These are phyloP conservation scores for Aleiodes sp. DNA, from an alignment of 1,140 invertebrate genomes.

Conservation along the genomic window DNA sequence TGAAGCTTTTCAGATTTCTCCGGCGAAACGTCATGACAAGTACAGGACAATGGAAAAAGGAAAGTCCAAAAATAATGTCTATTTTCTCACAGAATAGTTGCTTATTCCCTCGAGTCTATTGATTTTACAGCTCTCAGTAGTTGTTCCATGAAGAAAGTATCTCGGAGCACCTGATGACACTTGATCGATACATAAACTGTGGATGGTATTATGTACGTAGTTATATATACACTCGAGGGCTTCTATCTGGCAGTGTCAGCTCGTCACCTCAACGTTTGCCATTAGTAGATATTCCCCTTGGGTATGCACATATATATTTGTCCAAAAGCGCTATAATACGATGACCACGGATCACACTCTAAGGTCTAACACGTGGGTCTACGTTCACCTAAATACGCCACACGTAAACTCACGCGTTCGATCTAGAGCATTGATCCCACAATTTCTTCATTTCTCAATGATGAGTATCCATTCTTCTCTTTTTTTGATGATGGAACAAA, in stretches of 20 bases:
- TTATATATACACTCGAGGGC: neutral
- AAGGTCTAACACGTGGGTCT: slow-evolving; percentile 66
- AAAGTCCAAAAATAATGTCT: too few relatives aligned
- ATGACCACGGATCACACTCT: slow-evolving; percentile 52
- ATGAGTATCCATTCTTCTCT: too few relatives aligned
- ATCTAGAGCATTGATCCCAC: slow-evolving; percentile 56
- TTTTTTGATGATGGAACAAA: too few relatives aligned
- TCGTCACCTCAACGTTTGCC: neutral
- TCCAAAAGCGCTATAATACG: slow-evolving; percentile 12
- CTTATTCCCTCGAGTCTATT: too few relatives aligned
- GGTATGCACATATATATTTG: neutral
- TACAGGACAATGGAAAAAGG: too few relatives aligned
- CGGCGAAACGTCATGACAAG: too few relatives aligned
- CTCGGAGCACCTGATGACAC: neutral
- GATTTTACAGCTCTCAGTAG: too few relatives aligned
- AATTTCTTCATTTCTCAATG: too few relatives aligned
- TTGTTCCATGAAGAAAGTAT: neutral
- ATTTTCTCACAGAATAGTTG: neutral
- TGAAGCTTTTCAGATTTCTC: too few relatives aligned
- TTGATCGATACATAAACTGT: neutral
- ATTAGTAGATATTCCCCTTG: neutral
- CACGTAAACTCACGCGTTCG: slow-evolving; percentile 68
- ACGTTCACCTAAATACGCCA: slow-evolving; percentile 57
- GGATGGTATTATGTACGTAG: neutral
- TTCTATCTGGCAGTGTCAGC: slow-evolving; percentile 1